Evolutionary conservation across 2,113 vertebrate genomes (phyloP).

Genomic region (Takifugu flavidus): DNA sequence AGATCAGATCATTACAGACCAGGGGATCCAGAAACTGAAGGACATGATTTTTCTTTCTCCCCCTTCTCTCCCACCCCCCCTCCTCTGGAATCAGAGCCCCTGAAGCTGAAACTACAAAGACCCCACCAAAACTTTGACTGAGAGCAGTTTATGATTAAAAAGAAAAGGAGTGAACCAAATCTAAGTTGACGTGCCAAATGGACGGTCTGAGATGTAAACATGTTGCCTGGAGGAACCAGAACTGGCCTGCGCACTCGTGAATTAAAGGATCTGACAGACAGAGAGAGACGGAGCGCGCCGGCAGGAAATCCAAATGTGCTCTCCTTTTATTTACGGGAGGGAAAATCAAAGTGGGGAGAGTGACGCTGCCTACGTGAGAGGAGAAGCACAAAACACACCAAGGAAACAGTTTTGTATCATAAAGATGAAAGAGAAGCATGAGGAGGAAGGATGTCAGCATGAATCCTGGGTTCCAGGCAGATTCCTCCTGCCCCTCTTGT

Average conservation of each 20-base stretch:
- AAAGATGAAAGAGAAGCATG: slow-evolving; percentile 66
- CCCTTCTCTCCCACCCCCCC: neutral
- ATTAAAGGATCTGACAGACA: slow-evolving; percentile 62
- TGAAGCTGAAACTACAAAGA: too few relatives aligned
- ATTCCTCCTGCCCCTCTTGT: slow-evolving; percentile 52
- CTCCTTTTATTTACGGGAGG: slow-evolving; percentile 50
- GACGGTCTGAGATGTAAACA: slow-evolving; percentile 42
- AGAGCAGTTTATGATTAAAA: slow-evolving; percentile 8
- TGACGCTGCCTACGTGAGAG: slow-evolving; percentile 36
- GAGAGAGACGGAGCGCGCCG: slow-evolving; percentile 49
- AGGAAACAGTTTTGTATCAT: slow-evolving; percentile 63
- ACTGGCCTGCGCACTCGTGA: slow-evolving; percentile 31
- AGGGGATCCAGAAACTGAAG: slow-evolving; percentile 67
- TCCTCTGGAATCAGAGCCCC: neutral
- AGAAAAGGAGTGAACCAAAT: slow-evolving; percentile 30
- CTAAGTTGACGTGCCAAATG: slow-evolving; percentile 27
- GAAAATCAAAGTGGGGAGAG: slow-evolving; percentile 46
- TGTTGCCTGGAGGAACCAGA: slow-evolving; percentile 37
- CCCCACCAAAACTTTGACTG: slow-evolving; percentile 10
- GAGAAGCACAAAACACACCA: slow-evolving; percentile 47
- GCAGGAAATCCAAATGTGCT: slow-evolving; percentile 53
- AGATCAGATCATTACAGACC: slow-evolving; percentile 69
- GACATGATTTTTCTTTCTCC: slow-evolving; percentile 40
- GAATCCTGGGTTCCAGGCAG: slow-evolving; percentile 46
- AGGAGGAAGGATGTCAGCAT: slow-evolving; percentile 56